These are phyloP conservation scores for Apotomis betuletana DNA, from an alignment of 2,888 invertebrate genomes.

Conservation along the genomic window DNA sequence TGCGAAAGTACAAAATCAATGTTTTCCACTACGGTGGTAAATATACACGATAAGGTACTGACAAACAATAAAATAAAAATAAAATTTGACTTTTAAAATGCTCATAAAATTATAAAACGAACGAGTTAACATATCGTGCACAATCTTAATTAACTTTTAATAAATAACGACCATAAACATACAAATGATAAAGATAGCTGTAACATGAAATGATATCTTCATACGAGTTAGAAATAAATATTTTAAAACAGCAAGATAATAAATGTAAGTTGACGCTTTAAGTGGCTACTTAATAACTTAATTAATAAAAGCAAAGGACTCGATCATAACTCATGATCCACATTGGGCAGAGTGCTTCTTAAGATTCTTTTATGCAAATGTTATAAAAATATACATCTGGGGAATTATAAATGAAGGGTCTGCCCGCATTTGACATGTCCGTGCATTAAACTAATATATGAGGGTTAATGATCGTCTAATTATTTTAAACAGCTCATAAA, in stretches of 20 bases:
- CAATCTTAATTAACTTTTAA: constrained; percentile 6
- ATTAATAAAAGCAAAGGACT: constrained; percentile 64
- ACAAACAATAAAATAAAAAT: background rate
- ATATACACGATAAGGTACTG: too few species aligned
- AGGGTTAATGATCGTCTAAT: constrained; percentile 71
- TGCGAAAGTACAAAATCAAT: too few species aligned
- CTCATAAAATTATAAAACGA: background rate
- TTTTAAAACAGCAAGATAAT: constrained; percentile 35
- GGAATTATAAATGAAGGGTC: constrained; percentile 73
- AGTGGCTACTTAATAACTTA: constrained; percentile 59
- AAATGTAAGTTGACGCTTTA: constrained; percentile 39
- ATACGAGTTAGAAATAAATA: constrained; percentile 20
- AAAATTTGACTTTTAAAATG: background rate
- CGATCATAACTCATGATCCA: constrained; percentile 64
- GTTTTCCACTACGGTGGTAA: too few species aligned
- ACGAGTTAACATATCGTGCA: background rate
- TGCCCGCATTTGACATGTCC: constrained; percentile 65
- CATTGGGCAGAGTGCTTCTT: constrained; percentile 72
- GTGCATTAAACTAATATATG: constrained; percentile 72
- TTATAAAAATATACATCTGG: constrained; percentile 63
- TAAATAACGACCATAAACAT: background rate
- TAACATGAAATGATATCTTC: constrained; percentile 18
- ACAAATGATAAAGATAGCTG: constrained; percentile 13
- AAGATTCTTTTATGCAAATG: constrained; percentile 78
- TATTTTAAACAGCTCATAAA: constrained; percentile 72